Base-by-base conservation (phyloP, 2,888 invertebrate species). In the Leucoma salicis region DNA sequence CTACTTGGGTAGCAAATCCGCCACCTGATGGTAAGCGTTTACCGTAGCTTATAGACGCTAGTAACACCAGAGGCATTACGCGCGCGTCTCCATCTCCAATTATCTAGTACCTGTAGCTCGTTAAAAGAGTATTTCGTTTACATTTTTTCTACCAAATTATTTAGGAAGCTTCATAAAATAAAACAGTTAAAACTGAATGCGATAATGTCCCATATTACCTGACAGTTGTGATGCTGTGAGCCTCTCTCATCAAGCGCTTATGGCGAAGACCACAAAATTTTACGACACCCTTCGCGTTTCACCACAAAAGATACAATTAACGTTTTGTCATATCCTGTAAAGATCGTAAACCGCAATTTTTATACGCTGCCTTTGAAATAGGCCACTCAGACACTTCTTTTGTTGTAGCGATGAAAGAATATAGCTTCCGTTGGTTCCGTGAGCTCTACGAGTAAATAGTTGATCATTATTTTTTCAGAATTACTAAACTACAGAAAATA, bases 231-330 rank as follows among this genome's bases (percentile, higher is more conserved):
- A 21, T 21, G 21, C 7, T 21, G 21, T 21, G 8, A 21, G 21
- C 21, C 7, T 21, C 7, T 6, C 6, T 8, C 21, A 21, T 21
- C 21, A 21, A 8, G 8, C 21, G 21, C 21, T 21, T 8, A 8
- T 21, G 21, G 6, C 21, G 21, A 2, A 21, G 21, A 21, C 21
- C 21, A 21, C 21, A 21, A 21, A 21, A 21, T 8, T 68, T 69
- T 66, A 69, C 70, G 70, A 66, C 34, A 44, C 35, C 41, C 33
- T 39, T 36, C 45, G 43, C 35, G 36, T 39, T 39, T 47, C 50
- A 42, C 66, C 33, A 64, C 68, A 66, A 69, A 63, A 63, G 67
- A 60, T 51, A 59, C 57, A 69, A 67, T 69, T 69, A 69, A 62
- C 63, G 53, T 60, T 62, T 69, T 67, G 65, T 69, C 62, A 51